These are phyloP conservation scores for Folsomia manolachei DNA, from an alignment of 2,888 invertebrate species.

Conservation along the genomic window DNA sequence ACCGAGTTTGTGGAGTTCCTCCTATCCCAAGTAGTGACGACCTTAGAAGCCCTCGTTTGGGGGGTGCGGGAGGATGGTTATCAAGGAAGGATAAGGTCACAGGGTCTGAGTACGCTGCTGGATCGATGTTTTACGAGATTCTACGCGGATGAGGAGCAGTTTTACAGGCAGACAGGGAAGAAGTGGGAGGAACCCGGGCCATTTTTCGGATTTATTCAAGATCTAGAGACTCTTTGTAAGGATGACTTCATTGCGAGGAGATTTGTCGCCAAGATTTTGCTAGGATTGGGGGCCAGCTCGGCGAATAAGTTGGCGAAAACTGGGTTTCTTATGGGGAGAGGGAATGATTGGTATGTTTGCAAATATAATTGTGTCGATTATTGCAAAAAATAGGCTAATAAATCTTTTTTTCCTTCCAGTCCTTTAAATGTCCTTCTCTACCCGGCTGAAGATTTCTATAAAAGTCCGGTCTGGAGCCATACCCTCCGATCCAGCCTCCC, in stretches of 20 bases:
- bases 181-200: not conserved
- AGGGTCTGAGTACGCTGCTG: conserved; percentile 29
- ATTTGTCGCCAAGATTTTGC: conserved; percentile 36
- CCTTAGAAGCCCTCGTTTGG: conserved; percentile 27
- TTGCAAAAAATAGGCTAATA: no score
- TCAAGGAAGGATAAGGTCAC: conserved; percentile 24
- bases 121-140: conserved; percentile 40
- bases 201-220: conserved; percentile 34
- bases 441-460: conserved; percentile 38
- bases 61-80: conserved; percentile 19
- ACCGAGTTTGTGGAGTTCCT: conserved; percentile 41
- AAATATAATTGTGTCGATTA: no score
- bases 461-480: conserved; percentile 35
- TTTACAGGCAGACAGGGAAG: conserved; percentile 5
- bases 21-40: conserved; percentile 30
- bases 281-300: conserved; percentile 32
- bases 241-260: conserved; percentile 37
- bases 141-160: conserved; percentile 41
- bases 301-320: conserved; percentile 38
- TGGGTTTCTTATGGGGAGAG: conserved; percentile 22
- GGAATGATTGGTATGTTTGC: no score
- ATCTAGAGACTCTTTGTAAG: conserved; percentile 15
- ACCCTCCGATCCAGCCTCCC: conserved; percentile 31
- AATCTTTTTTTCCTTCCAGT: no score
- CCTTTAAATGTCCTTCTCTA: conserved; percentile 26